Conservation (phyloP, 2,797 vertebrate species). For the Botia almorhae region DNA sequence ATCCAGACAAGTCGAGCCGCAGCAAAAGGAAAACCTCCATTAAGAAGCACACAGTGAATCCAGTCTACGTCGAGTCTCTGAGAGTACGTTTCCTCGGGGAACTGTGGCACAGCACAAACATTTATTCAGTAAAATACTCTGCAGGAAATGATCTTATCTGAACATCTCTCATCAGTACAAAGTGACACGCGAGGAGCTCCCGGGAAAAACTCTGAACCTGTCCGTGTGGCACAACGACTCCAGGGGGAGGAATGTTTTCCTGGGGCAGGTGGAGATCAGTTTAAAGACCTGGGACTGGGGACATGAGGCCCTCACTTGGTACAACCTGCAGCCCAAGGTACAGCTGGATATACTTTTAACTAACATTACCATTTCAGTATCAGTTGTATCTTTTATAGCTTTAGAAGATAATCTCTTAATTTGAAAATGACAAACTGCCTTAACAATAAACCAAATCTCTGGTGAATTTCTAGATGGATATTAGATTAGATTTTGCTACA, state of each 20-base stretch:
- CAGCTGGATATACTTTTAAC: neutral
- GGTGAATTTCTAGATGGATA: neutral
- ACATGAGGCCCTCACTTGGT: constrained; percentile 62
- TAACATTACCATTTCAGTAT: too few species aligned
- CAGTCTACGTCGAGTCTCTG: constrained; percentile 63
- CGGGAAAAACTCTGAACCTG: constrained; percentile 60
- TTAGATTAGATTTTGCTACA: neutral
- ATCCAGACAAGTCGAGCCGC: constrained; percentile 60
- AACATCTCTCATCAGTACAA: constrained; percentile 61
- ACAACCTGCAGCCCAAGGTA: constrained; percentile 64
- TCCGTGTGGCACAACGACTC: constrained; percentile 70
- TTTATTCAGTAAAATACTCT: neutral
- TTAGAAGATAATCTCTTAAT: neutral
- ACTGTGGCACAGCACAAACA: neutral
- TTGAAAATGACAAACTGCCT: neutral
- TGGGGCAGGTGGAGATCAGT: constrained; percentile 65
- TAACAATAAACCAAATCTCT: neutral
- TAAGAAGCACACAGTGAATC: constrained; percentile 63
- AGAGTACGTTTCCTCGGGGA: constrained; percentile 50
- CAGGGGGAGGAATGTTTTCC: constrained; percentile 65
- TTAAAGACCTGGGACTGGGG: constrained; percentile 65
- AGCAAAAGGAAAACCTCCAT: constrained; percentile 68
- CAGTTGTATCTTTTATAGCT: too few species aligned
- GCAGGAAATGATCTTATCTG: neutral
- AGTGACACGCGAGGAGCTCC: constrained; percentile 60